phyloP scores from a whole-genome alignment of 1,140 invertebrate species.

The Tetragonula clypearis region DNA sequence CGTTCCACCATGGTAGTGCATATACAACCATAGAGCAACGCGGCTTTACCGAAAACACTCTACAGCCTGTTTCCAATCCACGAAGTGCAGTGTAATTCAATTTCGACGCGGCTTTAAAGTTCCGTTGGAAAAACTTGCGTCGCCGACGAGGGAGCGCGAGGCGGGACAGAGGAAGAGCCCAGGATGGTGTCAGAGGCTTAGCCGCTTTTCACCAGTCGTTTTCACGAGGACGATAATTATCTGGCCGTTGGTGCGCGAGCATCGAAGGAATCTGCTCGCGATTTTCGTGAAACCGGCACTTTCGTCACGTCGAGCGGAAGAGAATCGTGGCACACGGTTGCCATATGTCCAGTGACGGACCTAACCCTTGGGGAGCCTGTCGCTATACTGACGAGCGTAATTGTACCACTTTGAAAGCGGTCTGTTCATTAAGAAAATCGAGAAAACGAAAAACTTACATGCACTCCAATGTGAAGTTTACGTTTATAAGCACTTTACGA shows the following conservation, averaged over 20 bases:
- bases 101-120: conserved; percentile 9
- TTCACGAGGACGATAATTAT: conserved; percentile 57
- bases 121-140: not conserved
- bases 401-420: too few relatives aligned
- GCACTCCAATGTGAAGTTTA: too few relatives aligned
- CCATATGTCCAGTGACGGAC: conserved; percentile 47
- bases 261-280: conserved; percentile 18
- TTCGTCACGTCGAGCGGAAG: conserved; percentile 46
- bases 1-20: not conserved
- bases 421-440: too few relatives aligned
- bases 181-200: not conserved
- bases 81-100: conserved; percentile 23
- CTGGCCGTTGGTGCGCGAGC: conserved; percentile 52
- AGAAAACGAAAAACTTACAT: too few relatives aligned
- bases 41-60: not conserved
- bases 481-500: too few relatives aligned
- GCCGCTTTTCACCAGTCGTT: conserved; percentile 4
- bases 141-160: not conserved
- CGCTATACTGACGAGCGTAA: too few relatives aligned
- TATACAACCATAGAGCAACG: not conserved
- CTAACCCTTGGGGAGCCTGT: too few relatives aligned
- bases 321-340: conserved; percentile 44
- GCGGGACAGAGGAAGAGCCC: too few relatives aligned
- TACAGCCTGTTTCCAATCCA: not conserved
- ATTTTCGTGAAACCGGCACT: conserved; percentile 53